Evolutionary conservation across 1,140 invertebrate species (phyloP).

Genomic region (Prorops nasuta): DNA sequence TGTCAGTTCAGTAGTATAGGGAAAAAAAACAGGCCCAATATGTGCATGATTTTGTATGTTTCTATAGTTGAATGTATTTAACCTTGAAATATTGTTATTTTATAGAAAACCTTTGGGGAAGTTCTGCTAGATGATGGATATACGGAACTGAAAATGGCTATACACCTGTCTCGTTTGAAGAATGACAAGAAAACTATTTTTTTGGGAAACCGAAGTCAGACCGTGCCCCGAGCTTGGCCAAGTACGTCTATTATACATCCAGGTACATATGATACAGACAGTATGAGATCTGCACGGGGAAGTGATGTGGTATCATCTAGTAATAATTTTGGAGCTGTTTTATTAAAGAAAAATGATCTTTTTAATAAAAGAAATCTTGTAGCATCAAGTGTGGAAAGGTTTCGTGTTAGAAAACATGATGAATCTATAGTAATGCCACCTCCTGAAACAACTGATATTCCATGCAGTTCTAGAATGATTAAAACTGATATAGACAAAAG

Average conservation of each 20-base stretch:
- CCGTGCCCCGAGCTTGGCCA: slow-evolving; percentile 8
- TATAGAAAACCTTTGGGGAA: slow-evolving; percentile 26
- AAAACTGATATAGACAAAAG: neutral
- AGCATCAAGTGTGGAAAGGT: slow-evolving; percentile 28
- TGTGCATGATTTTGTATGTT: too few species aligned
- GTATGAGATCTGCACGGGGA: slow-evolving; percentile 12
- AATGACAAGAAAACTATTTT: neutral
- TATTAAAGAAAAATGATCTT: neutral
- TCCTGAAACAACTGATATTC: slow-evolving; percentile 13
- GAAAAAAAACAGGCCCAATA: too few species aligned
- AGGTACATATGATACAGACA: slow-evolving; percentile 6
- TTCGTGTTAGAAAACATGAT: slow-evolving; percentile 1
- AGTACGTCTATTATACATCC: slow-evolving; percentile 31
- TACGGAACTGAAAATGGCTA: slow-evolving; percentile 21
- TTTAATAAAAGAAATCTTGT: slow-evolving; percentile 4
- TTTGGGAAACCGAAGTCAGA: neutral
- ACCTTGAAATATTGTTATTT: neutral
- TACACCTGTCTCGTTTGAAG: slow-evolving; percentile 23
- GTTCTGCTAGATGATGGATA: slow-evolving; percentile 28
- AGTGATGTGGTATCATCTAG: slow-evolving; percentile 38
- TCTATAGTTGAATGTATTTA: too few species aligned
- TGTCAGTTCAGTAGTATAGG: too few species aligned
- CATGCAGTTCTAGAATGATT: neutral
- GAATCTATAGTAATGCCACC: slow-evolving; percentile 34
- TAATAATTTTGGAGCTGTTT: slow-evolving; percentile 26